phyloP scores from a whole-genome alignment of 35 echinoderm and acorn worm species.

The Ptychodera flava region DNA sequence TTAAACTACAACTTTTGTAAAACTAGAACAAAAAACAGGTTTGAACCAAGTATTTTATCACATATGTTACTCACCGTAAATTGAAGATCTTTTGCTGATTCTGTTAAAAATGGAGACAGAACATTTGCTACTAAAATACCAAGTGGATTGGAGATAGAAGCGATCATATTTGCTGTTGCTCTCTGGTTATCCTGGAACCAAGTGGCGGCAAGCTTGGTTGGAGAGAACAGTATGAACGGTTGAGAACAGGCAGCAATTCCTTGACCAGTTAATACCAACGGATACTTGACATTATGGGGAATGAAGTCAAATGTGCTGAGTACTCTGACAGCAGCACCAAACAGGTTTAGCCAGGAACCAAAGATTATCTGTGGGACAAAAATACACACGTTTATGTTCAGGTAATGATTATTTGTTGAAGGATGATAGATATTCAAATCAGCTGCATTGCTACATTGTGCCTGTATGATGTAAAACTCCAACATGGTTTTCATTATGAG shows the following conservation, averaged over 20 bases:
- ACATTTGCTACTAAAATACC: conserved; percentile 76
- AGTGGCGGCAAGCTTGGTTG: conserved; percentile 78
- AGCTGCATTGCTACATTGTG: too few species aligned
- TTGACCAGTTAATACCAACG: conserved; percentile 71
- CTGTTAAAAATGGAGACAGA: conserved; percentile 54
- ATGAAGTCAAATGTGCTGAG: conserved; percentile 47
- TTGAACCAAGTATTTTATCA: too few species aligned
- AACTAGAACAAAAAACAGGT: too few species aligned
- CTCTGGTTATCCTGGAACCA: conserved; percentile 89
- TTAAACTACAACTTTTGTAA: too few species aligned
- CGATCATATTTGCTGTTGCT: conserved; percentile 73
- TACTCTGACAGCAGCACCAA: conserved; percentile 56
- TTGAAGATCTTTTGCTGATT: conserved; percentile 52
- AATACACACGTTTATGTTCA: too few species aligned
- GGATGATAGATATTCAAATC: too few species aligned
- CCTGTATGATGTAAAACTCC: too few species aligned
- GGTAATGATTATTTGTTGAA: too few species aligned
- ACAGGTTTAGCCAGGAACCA: conserved; percentile 70
- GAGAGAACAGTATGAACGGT: conserved; percentile 86
- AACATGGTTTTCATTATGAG: too few species aligned
- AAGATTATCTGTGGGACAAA: conserved; percentile 48
- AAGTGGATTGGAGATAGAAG: conserved; percentile 82
- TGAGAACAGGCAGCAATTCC: conserved; percentile 66
- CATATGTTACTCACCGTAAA: conserved; percentile 61
- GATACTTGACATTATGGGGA: conserved; percentile 37